phyloP scores from a whole-genome alignment of 2,113 vertebrate species.

The Asarcornis scutulata region DNA sequence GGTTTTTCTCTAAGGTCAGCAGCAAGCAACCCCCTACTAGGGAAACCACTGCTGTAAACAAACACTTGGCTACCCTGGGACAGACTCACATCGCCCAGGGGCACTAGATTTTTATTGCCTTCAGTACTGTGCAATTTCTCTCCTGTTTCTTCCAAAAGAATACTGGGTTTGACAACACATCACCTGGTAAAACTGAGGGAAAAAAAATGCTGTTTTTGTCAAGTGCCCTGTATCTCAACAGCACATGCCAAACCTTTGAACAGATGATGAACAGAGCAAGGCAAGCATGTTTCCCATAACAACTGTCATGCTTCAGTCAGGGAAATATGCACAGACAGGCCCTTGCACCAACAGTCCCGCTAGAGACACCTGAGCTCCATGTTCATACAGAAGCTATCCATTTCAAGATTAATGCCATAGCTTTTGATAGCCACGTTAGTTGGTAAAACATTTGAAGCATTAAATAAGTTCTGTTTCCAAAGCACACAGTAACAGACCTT shows the following conservation, averaged over 20 bases:
- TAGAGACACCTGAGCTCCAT: not conserved
- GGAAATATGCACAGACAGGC: not conserved
- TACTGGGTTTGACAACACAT: not conserved
- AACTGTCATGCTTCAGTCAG: not conserved
- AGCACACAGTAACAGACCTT: not conserved
- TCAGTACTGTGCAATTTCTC: not conserved
- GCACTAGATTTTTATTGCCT: not conserved
- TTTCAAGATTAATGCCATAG: not conserved
- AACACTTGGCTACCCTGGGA: not conserved
- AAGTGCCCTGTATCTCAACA: not conserved
- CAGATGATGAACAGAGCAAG: not conserved
- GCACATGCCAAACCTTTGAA: not conserved
- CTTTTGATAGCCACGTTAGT: not conserved
- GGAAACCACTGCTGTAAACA: slow-evolving; percentile 1
- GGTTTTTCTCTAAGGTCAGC: not conserved
- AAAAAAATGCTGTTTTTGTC: not conserved
- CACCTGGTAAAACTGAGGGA: not conserved
- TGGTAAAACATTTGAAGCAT: not conserved
- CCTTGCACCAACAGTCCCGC: not conserved
- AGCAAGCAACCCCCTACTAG: slow-evolving; percentile 5
- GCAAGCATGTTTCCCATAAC: not conserved
- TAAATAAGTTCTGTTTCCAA: slow-evolving; percentile 30
- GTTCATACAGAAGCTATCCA: not conserved
- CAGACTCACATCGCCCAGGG: not conserved
- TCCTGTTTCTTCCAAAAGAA: not conserved